These are phyloP conservation scores for Anagyrus pseudococci DNA, from an alignment of 2,888 invertebrate species.

Conservation along the genomic window DNA sequence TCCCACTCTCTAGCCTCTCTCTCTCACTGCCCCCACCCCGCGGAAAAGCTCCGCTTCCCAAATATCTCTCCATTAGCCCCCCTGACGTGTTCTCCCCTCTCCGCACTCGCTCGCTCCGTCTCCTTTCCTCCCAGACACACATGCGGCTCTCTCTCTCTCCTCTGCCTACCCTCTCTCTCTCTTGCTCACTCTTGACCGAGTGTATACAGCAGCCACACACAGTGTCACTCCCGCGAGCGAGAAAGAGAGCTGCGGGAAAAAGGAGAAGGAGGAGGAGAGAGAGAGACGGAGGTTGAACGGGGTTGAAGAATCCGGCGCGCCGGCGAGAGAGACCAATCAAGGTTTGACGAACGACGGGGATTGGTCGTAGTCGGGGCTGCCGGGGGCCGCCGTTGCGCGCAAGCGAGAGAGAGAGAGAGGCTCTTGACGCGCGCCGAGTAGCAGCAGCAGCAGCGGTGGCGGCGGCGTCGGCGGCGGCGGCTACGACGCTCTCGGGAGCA, in stretches of 20 bases:
- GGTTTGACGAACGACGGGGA: conserved; percentile 65
- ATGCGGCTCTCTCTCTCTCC: conserved; percentile 2
- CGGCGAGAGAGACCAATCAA: conserved; percentile 66
- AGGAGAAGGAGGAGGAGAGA: background rate
- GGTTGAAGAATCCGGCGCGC: conserved; percentile 60
- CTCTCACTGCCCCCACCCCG: conserved; percentile 46
- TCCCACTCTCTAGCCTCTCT: conserved; percentile 38
- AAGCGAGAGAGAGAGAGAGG: conserved; percentile 14
- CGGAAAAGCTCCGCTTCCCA: conserved; percentile 50
- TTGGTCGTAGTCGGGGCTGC: conserved; percentile 57
- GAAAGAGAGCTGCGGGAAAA: conserved; percentile 19
- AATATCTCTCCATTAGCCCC: conserved; percentile 63
- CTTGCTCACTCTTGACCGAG: conserved; percentile 15
- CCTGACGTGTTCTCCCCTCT: conserved; percentile 45
- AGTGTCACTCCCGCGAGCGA: conserved; percentile 28
- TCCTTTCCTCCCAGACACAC: background rate
- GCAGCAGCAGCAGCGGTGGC: conserved; percentile 8
- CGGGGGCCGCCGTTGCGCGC: conserved; percentile 55
- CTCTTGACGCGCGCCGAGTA: conserved; percentile 27
- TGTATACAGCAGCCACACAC: background rate
- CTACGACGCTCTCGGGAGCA: background rate
- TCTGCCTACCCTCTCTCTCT: conserved; percentile 11
- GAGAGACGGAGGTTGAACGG: conserved; percentile 47
- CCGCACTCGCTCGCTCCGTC: conserved; percentile 13
- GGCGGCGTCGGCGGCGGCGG: conserved; percentile 8